These are phyloP conservation scores for Elachura formosa DNA, from an alignment of 2,113 vertebrate species.

Conservation along the genomic window DNA sequence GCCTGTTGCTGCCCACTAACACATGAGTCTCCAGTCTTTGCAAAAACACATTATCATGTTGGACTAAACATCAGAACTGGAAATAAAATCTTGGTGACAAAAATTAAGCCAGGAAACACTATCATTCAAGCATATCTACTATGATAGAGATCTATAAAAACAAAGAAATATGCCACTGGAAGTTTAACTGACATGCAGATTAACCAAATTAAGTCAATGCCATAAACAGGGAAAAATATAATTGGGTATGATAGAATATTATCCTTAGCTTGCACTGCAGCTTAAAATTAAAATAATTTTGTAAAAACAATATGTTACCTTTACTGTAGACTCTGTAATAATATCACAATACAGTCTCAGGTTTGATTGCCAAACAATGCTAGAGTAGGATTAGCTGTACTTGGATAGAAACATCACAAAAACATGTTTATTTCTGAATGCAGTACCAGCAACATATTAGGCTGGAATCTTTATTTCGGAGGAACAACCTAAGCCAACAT, in stretches of 20 bases:
- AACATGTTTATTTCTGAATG: not conserved
- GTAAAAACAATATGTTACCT: not conserved
- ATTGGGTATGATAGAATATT: not conserved
- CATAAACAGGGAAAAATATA: not conserved
- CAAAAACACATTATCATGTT: not conserved
- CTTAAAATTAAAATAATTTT: not conserved
- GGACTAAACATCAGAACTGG: not conserved
- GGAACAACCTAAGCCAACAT: not conserved
- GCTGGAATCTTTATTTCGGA: not conserved
- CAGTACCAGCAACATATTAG: not conserved
- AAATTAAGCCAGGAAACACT: constrained; percentile 40
- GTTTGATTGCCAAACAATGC: not conserved
- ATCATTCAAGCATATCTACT: not conserved
- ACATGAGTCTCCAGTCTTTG: not conserved
- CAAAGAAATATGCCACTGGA: not conserved
- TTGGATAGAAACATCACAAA: not conserved
- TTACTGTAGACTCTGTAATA: not conserved
- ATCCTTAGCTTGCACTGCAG: not conserved
- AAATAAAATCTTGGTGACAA: not conserved
- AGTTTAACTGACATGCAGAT: not conserved
- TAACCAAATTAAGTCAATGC: not conserved
- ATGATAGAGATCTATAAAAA: not conserved
- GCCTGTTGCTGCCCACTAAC: not conserved
- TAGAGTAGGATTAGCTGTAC: not conserved
- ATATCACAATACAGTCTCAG: not conserved